These are phyloP conservation scores for Oncorhynchus gorbuscha DNA, from an alignment of 2,113 vertebrate species.

Conservation along the genomic window DNA sequence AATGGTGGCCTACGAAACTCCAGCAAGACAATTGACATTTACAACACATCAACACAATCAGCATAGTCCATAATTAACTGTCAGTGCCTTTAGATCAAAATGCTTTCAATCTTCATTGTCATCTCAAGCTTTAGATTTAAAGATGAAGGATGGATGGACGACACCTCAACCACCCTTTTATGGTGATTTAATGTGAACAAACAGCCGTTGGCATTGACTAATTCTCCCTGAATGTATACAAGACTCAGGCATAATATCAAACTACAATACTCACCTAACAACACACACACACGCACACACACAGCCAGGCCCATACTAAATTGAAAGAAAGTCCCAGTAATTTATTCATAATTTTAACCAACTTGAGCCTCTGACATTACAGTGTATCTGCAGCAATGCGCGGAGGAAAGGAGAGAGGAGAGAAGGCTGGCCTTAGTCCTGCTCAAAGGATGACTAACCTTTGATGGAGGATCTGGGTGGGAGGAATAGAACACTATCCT, in stretches of 20 bases:
- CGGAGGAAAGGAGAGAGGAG: not conserved
- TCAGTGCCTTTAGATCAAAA: not conserved
- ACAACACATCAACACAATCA: not conserved
- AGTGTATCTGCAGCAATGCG: not conserved
- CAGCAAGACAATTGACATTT: not conserved
- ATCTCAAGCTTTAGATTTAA: not conserved
- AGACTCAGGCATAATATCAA: not conserved
- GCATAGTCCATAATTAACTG: not conserved
- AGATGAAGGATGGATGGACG: not conserved
- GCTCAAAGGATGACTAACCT: not conserved
- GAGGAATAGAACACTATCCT: not conserved
- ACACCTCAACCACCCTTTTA: not conserved
- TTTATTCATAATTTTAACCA: slow-evolving; percentile 25
- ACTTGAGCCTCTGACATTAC: not conserved
- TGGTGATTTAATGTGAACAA: not conserved
- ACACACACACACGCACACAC: not conserved
- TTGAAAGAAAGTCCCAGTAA: not conserved
- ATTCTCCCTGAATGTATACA: not conserved
- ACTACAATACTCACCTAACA: not conserved
- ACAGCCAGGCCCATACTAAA: not conserved
- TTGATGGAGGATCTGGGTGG: not conserved
- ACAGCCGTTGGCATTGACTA: not conserved
- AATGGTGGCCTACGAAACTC: not conserved
- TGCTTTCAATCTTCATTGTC: not conserved
- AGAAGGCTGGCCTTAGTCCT: not conserved